Conservation (phyloP, 2,113 vertebrate species). For the Prunella fulvescens region DNA sequence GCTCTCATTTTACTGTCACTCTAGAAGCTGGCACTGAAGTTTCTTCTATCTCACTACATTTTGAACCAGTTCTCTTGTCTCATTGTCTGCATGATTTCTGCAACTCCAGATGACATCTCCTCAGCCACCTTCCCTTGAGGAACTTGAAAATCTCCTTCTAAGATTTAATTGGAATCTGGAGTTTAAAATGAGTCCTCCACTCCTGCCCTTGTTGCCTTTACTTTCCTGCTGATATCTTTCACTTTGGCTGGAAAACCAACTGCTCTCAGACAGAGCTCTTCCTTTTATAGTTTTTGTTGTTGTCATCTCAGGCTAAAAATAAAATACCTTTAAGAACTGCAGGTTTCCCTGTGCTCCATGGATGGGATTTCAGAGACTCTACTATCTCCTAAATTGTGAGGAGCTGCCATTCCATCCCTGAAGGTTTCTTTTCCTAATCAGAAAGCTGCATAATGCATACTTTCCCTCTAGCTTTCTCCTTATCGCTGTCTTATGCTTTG, state of each 20-base stretch:
- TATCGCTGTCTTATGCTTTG: not conserved
- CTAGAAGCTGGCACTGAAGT: not conserved
- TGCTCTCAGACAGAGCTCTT: not conserved
- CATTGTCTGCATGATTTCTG: not conserved
- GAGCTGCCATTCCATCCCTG: not conserved
- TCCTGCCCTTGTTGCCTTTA: not conserved
- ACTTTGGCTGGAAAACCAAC: not conserved
- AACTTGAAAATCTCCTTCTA: not conserved
- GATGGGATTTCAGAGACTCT: not conserved
- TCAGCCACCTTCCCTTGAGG: not conserved
- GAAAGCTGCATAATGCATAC: not conserved
- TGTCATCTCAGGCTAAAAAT: constrained; percentile 6
- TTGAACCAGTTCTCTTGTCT: not conserved
- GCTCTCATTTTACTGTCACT: not conserved
- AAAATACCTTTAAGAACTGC: not conserved
- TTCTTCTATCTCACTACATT: not conserved
- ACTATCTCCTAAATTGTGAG: not conserved
- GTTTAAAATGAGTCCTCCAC: constrained; percentile 1
- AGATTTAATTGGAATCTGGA: constrained; percentile 1
- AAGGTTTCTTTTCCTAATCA: not conserved
- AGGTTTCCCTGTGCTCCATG: not conserved
- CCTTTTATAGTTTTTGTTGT: not conserved
- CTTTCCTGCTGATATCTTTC: constrained; percentile 8
- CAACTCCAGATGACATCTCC: not conserved
- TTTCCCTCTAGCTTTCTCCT: not conserved